Evolutionary conservation across 2,888 invertebrate genomes (phyloP).

Genomic region (Embidobia sp.): DNA sequence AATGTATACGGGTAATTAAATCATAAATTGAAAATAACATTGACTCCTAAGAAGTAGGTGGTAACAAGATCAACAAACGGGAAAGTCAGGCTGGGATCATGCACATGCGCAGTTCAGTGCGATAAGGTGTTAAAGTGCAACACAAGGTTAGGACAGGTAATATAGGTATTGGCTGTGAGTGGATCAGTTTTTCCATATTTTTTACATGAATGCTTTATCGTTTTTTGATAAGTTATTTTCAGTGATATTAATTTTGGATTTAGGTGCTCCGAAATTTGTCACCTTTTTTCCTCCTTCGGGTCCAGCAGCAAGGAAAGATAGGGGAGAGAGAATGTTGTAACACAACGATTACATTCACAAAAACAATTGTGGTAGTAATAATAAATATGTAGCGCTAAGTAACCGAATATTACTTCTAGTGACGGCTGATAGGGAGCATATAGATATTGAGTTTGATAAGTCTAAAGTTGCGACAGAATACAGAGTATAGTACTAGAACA

Average conservation of each 20-base stretch:
- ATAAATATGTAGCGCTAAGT: conserved; percentile 79
- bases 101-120: conserved; percentile 81
- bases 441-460: conserved; percentile 72
- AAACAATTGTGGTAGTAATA: conserved; percentile 77
- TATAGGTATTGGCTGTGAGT: conserved; percentile 75
- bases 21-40: conserved; percentile 29
- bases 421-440: conserved; percentile 81
- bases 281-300: conserved; percentile 86
- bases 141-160: conserved; percentile 69
- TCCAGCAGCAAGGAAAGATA: conserved; percentile 81
- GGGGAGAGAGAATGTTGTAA: conserved; percentile 81
- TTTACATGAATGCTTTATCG: conserved; percentile 44
- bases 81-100: conserved; percentile 74
- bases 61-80: conserved; percentile 63
- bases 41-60: conserved; percentile 33
- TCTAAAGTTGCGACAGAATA: too few species aligned
- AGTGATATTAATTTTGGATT: conserved; percentile 80
- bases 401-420: conserved; percentile 79
- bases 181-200: conserved; percentile 68
- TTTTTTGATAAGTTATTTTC: conserved; percentile 66
- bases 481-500: too few species aligned
- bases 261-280: conserved; percentile 84
- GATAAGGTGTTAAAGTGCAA: conserved; percentile 74
- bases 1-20: conserved; percentile 46
- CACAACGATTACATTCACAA: conserved; percentile 82